Evolutionary conservation across 2,113 vertebrate species (phyloP), one percentile per base, ranked within the genome.

Genomic region (Apteryx owenii): DNA sequence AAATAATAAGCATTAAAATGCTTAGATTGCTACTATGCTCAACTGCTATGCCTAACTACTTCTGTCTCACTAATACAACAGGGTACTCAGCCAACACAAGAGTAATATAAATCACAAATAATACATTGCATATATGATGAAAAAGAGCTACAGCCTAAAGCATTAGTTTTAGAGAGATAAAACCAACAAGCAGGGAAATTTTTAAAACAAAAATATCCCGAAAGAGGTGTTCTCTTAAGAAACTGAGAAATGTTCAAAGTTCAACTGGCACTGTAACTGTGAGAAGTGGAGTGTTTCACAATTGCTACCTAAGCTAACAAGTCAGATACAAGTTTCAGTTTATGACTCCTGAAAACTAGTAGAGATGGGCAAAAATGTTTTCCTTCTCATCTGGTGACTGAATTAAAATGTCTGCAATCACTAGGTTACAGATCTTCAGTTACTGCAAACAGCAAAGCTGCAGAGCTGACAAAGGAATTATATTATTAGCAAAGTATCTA

Each of bases 131-230:
- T 25, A 3, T 77, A 40, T 50, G 10, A 29, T 25, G 10, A 13
- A 50, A 62, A 77, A 7, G 2, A 53, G 6, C 23, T 66, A 26
- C 0, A 0, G 11, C 3, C 3, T 75, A 53, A 79, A 66, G 5
- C 22, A 71, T 31, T 9, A 6, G 1, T 40, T 58, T 58, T 48
- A 61, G 33, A n/a, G 50, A 69, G 73, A 66, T 9, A 76, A 6
- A 62, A 22, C 20, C 1, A 4, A 31, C 1, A 77, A 50, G 16
- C 72, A 12, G 3, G 0, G 8, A 71, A 62, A 19, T 9, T 58
- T 38, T 19, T 38, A 56, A 81, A 56, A 6, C 8, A 69, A 81
- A 4, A 64, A 38, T 36, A 50, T 54, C 4, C 12, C 6, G 5
- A 12, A 76, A 76, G 5, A 3, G 2, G 15, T 6, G 2, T 1